Evolutionary conservation across 2,113 vertebrate genomes (phyloP), one percentile per base, ranked within the genome.

Genomic region (Nicator chloris): DNA sequence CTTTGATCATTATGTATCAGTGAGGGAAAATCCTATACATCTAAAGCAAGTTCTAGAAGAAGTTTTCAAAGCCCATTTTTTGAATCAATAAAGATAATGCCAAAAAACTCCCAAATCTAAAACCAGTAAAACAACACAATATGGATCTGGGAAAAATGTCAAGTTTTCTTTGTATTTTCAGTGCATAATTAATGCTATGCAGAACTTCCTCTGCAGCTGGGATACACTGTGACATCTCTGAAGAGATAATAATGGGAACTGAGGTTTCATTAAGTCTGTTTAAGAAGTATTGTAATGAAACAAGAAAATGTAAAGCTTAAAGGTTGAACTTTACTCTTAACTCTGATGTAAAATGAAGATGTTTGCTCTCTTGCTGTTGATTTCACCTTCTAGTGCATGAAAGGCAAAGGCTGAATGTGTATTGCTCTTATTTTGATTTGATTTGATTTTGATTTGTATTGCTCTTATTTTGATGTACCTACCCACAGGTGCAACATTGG

Each of bases 161-260:
- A 96, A 96, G 80, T 70, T 93, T 95, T 93, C 82, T 88, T 95
- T 88, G 53, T 92, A 65, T 89, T 96, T 96, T 93, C 80, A 93
- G 83, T 37, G 63, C 71, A 53, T 95, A 97, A 96, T 96, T 95
- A 96, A 94, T 66, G 68, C 60, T 40, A 53, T n/a, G 79, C 60
- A 94, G 66, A 94, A 93, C 65, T 93, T 92, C 54, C 83, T 82
- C 82, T 73, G 92, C 93, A 97, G 93, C 90, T 97, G 94, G 86
- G 77, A 91, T 82, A 93, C 9, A 31, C 65, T 75, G 90, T 24
- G 82, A 86, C 91, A 96, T 88, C 86, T 93, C 91, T 87, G 60
- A 92, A 95, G 63, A 81, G 69, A 78, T 82, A 91, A 96, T 94
- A 84, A 86, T 72, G 75, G 78, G 91, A 95, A 93, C 2, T 88